phyloP scores from a whole-genome alignment of 2,888 invertebrate genomes.

The Macaria liturata region DNA sequence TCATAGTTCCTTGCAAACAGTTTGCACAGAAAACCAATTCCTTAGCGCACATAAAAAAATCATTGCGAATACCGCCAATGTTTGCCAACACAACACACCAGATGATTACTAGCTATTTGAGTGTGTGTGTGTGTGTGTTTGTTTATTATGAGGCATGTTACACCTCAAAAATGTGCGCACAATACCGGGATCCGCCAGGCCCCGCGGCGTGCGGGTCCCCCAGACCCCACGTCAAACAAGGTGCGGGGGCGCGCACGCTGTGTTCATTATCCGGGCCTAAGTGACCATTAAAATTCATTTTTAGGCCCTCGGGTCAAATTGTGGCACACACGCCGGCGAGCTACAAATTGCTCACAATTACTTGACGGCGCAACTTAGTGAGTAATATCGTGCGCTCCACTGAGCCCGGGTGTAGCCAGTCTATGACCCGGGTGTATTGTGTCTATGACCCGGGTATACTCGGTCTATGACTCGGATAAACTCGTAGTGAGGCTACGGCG shows the following conservation, averaged over 20 bases:
- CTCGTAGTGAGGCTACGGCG: too few species aligned
- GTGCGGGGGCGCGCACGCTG: constrained; percentile 48
- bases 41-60: constrained; percentile 32
- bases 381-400: constrained; percentile 10
- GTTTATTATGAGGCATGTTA: constrained; percentile 31
- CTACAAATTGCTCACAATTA: constrained; percentile 31
- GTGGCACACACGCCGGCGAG: constrained; percentile 28
- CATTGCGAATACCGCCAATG: constrained; percentile 19
- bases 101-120: constrained; percentile 29
- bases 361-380: constrained; percentile 16
- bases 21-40: constrained; percentile 33
- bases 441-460: too few species aligned
- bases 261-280: constrained; percentile 66
- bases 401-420: background rate
- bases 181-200: constrained; percentile 2
- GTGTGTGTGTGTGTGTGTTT: constrained; percentile 15
- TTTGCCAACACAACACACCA: constrained; percentile 30
- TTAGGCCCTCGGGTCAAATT: constrained; percentile 50
- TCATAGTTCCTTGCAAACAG: constrained; percentile 11
- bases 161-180: constrained; percentile 34
- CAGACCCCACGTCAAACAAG: constrained; percentile 38
- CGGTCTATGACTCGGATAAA: too few species aligned
- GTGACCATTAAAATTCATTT: constrained; percentile 78
- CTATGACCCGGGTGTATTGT: too few species aligned
- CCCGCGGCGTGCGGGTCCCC: constrained; percentile 20